Conservation (phyloP, 2,113 vertebrate species). For the Nicator chloris region DNA sequence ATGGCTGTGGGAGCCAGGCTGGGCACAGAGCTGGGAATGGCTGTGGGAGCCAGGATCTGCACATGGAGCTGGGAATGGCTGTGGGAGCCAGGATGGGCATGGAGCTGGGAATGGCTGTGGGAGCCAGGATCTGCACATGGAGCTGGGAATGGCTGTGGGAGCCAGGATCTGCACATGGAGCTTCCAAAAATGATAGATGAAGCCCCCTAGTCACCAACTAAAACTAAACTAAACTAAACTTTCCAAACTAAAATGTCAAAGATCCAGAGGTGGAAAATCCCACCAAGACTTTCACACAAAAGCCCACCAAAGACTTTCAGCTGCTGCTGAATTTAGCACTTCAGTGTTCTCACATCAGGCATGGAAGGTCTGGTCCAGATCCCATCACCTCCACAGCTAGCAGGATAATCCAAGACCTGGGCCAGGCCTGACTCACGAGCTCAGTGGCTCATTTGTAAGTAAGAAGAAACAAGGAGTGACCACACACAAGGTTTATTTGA, state of each 20-base stretch:
- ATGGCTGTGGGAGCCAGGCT: not conserved
- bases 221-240: too few relatives aligned
- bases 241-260: not conserved
- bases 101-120: not conserved
- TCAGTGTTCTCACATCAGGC: not conserved
- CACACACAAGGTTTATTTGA: not conserved
- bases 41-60: not conserved
- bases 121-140: fast-evolving
- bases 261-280: not conserved
- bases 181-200: not conserved
- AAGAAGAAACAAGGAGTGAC: not conserved
- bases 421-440: fast-evolving
- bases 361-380: not conserved
- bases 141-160: not conserved
- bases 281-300: not conserved
- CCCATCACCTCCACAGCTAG: not conserved
- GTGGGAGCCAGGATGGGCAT: not conserved
- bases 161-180: fast-evolving
- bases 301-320: not conserved
- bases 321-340: not conserved
- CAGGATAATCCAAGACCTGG: not conserved
- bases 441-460: not conserved
- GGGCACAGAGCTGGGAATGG: fast-evolving
- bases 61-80: not conserved
- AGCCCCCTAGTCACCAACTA: not conserved